These are phyloP conservation scores for Podarcis cretensis DNA, from an alignment of 2,113 vertebrate species.

Conservation along the genomic window DNA sequence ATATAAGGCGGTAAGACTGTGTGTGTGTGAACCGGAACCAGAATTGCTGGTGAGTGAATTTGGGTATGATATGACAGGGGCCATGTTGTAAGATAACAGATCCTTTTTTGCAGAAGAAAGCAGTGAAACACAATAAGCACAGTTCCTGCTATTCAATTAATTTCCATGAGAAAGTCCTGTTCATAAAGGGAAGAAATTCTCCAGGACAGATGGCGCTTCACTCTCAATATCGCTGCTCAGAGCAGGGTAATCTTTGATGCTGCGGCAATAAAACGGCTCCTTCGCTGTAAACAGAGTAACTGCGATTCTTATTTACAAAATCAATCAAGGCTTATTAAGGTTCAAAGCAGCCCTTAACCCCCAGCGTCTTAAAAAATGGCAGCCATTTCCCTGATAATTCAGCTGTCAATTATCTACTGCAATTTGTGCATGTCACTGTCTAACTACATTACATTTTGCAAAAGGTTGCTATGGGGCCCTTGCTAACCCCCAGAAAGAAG, in stretches of 20 bases:
- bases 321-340: constrained; percentile 74
- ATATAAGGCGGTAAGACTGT: background rate
- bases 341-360: constrained; percentile 65
- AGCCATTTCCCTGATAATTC: constrained; percentile 67
- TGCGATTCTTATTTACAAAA: constrained; percentile 77
- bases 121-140: constrained; percentile 58
- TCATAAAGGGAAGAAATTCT: constrained; percentile 70
- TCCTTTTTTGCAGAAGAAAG: constrained; percentile 56
- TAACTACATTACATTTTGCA: constrained; percentile 39
- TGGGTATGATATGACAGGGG: constrained; percentile 53
- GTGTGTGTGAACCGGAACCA: background rate
- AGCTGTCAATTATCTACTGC: constrained; percentile 67
- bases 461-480: background rate
- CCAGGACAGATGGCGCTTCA: constrained; percentile 72
- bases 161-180: constrained; percentile 58
- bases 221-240: constrained; percentile 52
- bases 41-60: constrained; percentile 43
- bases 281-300: constrained; percentile 75
- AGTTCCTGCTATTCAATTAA: constrained; percentile 69
- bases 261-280: constrained; percentile 76
- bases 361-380: constrained; percentile 55
- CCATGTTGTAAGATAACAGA: constrained; percentile 59
- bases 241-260: constrained; percentile 68
- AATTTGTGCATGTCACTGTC: constrained; percentile 48
- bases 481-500: constrained; percentile 33